These are phyloP conservation scores for Vanessa cardui DNA, from an alignment of 2,888 invertebrate species.

Conservation along the genomic window DNA sequence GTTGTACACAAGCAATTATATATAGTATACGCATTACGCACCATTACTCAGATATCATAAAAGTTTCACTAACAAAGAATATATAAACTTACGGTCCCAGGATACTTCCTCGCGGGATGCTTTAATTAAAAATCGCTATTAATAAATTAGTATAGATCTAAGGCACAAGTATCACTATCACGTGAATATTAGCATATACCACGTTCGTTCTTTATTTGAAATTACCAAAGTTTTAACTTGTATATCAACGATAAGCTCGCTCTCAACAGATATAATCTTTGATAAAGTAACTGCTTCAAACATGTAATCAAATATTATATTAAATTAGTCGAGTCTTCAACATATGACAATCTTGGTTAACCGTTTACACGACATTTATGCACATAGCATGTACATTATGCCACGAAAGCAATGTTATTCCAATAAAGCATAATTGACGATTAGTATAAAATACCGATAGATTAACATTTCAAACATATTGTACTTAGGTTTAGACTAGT, in stretches of 20 bases:
- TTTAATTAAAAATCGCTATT: conserved; percentile 19
- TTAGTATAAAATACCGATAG: conserved; percentile 37
- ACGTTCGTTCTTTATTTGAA: conserved; percentile 21
- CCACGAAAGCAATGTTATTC: conserved; percentile 35
- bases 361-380: conserved; percentile 27
- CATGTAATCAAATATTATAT: conserved; percentile 27
- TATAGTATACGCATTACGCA: conserved; percentile 7
- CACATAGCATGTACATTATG: conserved; percentile 25
- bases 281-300: conserved; percentile 39
- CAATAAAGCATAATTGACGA: conserved; percentile 36
- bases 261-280: conserved; percentile 35
- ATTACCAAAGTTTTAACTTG: conserved; percentile 41
- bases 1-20: conserved; percentile 1
- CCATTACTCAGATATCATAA: conserved; percentile 14
- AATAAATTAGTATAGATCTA: conserved; percentile 23
- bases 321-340: conserved; percentile 29
- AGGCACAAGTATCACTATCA: conserved; percentile 24
- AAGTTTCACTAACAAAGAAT: conserved; percentile 16
- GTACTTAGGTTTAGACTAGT: conserved; percentile 37
- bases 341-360: conserved; percentile 26
- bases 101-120: conserved; percentile 21
- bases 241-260: conserved; percentile 34
- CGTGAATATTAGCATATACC: conserved; percentile 29
- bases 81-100: conserved; percentile 18
- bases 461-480: conserved; percentile 34